A percentile compares a stretch with the other conserved stretches of the same genome.
Conservation (phyloP, 2,113 vertebrate species). For the Notothenia rossii region DNA sequence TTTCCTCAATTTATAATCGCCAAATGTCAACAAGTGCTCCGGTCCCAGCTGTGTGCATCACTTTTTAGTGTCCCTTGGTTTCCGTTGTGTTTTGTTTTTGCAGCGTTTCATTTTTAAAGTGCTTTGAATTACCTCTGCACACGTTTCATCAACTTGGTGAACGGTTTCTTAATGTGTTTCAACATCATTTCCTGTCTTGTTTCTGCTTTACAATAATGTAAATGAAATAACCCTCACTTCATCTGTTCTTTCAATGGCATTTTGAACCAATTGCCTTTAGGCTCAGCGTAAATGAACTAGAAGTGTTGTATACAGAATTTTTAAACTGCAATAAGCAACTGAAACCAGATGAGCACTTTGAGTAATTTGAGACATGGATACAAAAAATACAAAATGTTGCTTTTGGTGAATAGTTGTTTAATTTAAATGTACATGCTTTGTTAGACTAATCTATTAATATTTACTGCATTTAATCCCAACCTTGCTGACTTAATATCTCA, state of each 20-base stretch:
- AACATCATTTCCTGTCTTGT: background rate
- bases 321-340: conserved; percentile 18
- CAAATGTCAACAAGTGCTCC: no score
- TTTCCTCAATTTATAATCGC: no score
- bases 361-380: background rate
- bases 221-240: conserved; percentile 38
- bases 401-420: background rate
- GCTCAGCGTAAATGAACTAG: conserved; percentile 18
- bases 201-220: conserved; percentile 27
- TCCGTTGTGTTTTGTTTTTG: no score
- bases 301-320: background rate
- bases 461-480: conserved; percentile 15
- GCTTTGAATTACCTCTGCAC: no score
- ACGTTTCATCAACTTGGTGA: no score
- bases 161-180: background rate
- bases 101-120: no score
- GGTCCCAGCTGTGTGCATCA: no score
- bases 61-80: no score
- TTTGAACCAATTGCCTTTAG: conserved; percentile 26
- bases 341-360: conserved; percentile 2
- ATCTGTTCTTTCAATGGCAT: conserved; percentile 18
- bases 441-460: background rate
- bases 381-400: background rate
- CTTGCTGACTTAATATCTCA: background rate
- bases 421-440: no score